Conservation (phyloP, 2,797 vertebrate species). For the Basileuterus tristriatus region DNA sequence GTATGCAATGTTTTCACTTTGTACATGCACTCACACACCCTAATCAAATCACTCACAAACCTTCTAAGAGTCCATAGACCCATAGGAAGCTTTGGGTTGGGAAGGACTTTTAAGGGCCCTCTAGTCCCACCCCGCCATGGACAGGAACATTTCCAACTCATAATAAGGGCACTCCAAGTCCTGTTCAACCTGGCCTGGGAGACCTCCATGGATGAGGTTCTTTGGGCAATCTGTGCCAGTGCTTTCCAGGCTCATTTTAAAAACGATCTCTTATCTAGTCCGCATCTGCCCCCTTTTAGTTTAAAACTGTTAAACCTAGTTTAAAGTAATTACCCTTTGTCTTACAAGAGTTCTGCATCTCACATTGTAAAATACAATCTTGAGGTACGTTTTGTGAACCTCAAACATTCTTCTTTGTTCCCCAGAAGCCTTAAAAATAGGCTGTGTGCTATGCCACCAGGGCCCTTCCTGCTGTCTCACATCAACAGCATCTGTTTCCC, state of each 20-base stretch:
- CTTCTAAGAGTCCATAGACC: background rate
- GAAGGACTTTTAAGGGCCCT: background rate
- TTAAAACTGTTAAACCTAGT: background rate
- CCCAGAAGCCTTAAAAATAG: background rate
- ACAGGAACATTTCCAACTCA: background rate
- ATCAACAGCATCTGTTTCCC: background rate
- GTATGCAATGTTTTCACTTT: background rate
- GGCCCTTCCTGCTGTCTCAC: background rate
- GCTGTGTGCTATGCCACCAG: background rate
- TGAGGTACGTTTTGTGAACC: background rate
- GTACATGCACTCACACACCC: background rate
- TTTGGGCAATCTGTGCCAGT: background rate
- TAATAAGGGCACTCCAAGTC: background rate
- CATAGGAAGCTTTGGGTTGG: background rate
- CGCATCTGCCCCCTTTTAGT: background rate
- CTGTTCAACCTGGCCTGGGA: accelerated
- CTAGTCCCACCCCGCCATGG: accelerated
- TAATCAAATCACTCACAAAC: background rate
- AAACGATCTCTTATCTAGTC: background rate
- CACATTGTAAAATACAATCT: background rate
- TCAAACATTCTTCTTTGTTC: background rate
- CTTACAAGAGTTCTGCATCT: background rate
- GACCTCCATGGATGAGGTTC: background rate
- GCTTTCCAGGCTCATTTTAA: background rate
- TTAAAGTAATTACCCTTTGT: background rate